These are phyloP conservation scores for Diploptera punctata DNA, from an alignment of 2,888 invertebrate genomes.

Conservation along the genomic window DNA sequence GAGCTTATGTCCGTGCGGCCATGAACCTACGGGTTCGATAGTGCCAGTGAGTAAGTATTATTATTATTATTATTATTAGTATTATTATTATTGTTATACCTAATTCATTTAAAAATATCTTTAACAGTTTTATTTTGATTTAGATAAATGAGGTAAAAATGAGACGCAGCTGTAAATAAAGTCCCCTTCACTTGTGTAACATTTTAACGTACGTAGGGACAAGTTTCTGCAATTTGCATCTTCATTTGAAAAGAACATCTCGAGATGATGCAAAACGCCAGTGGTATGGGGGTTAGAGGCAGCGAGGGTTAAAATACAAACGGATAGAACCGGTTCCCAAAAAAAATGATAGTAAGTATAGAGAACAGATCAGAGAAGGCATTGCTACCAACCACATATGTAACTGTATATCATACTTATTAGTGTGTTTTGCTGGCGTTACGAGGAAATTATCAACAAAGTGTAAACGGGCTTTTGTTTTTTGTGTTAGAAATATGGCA, in stretches of 20 bases:
- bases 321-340: constrained; percentile 11
- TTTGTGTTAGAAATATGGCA: neutral
- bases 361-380: neutral
- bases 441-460: constrained; percentile 7
- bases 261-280: neutral
- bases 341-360: too few relatives aligned
- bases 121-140: neutral
- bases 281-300: neutral
- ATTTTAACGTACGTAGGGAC: neutral
- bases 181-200: neutral
- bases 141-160: neutral
- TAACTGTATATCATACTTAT: too few relatives aligned
- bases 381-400: constrained; percentile 13
- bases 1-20: too few relatives aligned
- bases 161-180: neutral
- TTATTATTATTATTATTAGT: too few relatives aligned
- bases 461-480: constrained; percentile 5
- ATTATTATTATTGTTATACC: too few relatives aligned
- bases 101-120: too few relatives aligned
- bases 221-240: neutral
- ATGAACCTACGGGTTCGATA: too few relatives aligned
- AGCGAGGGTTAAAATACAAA: neutral
- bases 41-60: too few relatives aligned
- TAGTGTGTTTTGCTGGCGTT: too few relatives aligned
- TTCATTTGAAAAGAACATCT: neutral